Evolutionary conservation across 2,113 vertebrate species (phyloP).

Genomic region (Carollia perspicillata): DNA sequence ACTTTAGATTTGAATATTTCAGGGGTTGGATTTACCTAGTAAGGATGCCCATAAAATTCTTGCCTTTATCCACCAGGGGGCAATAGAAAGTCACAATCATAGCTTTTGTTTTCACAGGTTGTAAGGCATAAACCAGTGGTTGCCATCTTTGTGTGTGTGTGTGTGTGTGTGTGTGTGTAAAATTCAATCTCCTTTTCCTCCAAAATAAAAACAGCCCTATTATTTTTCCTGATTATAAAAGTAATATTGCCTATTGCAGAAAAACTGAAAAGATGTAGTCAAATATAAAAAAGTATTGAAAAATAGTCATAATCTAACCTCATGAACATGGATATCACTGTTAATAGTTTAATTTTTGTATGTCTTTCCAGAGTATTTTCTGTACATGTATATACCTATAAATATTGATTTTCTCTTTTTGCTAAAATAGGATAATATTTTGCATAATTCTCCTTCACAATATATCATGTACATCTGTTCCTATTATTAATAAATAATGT

Average conservation of each 20-base stretch:
- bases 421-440: background rate
- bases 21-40: background rate
- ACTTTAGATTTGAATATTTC: background rate
- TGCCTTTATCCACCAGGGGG: constrained; percentile 60
- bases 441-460: background rate
- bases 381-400: background rate
- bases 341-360: background rate
- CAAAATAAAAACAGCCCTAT: background rate
- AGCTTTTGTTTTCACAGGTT: background rate
- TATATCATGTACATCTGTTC: background rate
- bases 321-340: background rate
- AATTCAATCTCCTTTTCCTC: background rate
- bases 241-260: background rate
- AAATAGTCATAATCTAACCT: background rate
- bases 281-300: background rate
- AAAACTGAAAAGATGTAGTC: constrained; percentile 1
- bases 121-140: background rate
- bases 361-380: background rate
- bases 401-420: background rate
- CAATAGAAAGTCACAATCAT: constrained; percentile 35
- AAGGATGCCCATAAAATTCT: constrained; percentile 34
- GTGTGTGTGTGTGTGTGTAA: background rate
- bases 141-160: background rate
- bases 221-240: background rate
- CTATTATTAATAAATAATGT: background rate